phyloP scores from a whole-genome alignment of 2,113 vertebrate genomes.

The Pao palembangensis region DNA sequence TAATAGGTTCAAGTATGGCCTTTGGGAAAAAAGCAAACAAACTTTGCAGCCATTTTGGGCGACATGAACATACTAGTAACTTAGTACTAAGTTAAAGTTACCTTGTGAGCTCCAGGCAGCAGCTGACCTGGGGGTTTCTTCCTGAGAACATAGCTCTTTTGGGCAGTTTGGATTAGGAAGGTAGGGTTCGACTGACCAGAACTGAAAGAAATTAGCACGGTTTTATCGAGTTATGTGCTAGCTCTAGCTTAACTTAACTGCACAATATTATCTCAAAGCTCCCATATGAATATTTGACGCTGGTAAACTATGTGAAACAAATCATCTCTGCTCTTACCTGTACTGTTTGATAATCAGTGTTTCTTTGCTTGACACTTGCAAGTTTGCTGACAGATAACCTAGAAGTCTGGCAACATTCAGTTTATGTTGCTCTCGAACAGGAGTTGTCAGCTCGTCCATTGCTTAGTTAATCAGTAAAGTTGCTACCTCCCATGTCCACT shows the following conservation, averaged over 20 bases:
- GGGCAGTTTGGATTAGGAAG: constrained; percentile 82
- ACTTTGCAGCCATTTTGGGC: too few species aligned
- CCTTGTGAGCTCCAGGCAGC: constrained; percentile 86
- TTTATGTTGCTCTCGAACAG: constrained; percentile 76
- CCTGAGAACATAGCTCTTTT: constrained; percentile 81
- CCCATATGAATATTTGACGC: too few species aligned
- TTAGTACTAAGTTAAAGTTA: constrained; percentile 26
- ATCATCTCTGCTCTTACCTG: constrained; percentile 65
- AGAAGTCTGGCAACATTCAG: constrained; percentile 75
- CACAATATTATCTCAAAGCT: neutral
- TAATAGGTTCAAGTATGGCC: too few species aligned
- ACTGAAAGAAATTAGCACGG: constrained; percentile 59
- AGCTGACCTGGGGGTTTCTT: constrained; percentile 89
- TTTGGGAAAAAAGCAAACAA: too few species aligned
- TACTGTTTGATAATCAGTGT: constrained; percentile 78
- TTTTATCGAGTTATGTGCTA: neutral
- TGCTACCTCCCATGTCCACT: neutral
- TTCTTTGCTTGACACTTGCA: constrained; percentile 58
- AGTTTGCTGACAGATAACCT: constrained; percentile 69
- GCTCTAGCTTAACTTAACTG: neutral
- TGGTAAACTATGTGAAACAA: neutral
- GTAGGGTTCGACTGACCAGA: constrained; percentile 92
- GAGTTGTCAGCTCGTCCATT: constrained; percentile 66
- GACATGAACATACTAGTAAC: too few species aligned
- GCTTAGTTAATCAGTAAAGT: neutral